Percentiles rank a stretch among this genome's conserved stretches.
Conservation (phyloP, 2,113 vertebrate genomes). For the Machaerirhynchus nigripectus region DNA sequence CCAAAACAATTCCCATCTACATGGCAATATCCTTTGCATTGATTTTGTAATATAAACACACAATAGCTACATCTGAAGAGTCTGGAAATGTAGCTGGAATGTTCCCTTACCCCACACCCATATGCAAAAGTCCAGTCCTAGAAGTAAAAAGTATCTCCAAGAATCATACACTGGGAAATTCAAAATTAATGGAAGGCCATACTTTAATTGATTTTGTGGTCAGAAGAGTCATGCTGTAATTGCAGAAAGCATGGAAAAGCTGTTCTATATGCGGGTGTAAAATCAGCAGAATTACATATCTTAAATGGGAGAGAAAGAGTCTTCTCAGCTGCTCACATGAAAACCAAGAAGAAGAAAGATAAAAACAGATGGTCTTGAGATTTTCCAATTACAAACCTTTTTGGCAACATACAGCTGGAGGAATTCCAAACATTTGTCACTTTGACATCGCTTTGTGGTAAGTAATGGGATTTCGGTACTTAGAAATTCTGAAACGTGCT, state of each 20-base stretch:
- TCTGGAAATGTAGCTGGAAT: neutral
- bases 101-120: neutral
- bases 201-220: neutral
- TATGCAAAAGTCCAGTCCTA: rapidly evolving
- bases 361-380: conserved; percentile 55
- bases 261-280: neutral
- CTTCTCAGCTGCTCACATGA: neutral
- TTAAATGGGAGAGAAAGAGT: neutral
- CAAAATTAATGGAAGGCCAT: neutral
- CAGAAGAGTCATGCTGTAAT: neutral
- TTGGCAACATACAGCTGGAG: conserved; percentile 33
- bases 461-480: conserved; percentile 28
- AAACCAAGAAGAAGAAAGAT: conserved; percentile 12
- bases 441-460: neutral
- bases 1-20: neutral
- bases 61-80: neutral
- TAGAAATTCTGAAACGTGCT: neutral
- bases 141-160: neutral
- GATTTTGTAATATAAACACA: neutral
- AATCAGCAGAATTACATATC: conserved; percentile 10
- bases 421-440: conserved; percentile 55
- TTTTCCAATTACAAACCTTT: conserved; percentile 51
- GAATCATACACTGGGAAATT: neutral
- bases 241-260: conserved; percentile 11
- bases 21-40: neutral